Base-by-base conservation (phyloP, 2,888 invertebrate species). In the Glaucopsyche alexis region DNA sequence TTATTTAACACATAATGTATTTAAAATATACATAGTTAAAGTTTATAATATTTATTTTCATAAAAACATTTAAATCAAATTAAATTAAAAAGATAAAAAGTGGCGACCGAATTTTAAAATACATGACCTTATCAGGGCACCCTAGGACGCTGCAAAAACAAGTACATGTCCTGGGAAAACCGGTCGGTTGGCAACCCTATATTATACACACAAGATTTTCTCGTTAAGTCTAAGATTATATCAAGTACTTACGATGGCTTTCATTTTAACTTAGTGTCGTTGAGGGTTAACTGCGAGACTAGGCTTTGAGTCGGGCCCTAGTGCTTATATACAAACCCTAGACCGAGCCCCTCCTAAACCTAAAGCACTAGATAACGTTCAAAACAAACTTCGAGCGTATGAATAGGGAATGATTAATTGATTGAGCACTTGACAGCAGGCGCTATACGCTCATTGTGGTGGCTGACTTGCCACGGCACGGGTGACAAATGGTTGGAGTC, bases 191-290 rank as follows among this genome's bases (percentile, higher is more conserved):
- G n/a, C n/a, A n/a, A n/a, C n/a, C n/a, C n/a, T n/a, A n/a, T n/a
- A n/a, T n/a, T n/a, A n/a, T n/a, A n/a, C n/a, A n/a, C n/a, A n/a
- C n/a, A n/a, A n/a, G n/a, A n/a, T n/a, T n/a, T n/a, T n/a, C n/a
- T n/a, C n/a, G n/a, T n/a, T n/a, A n/a, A n/a, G n/a, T n/a, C n/a
- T n/a, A n/a, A n/a, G 4, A 29, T 29, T 29, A 13, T 50, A 45
- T 71, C 9, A 9, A 40, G 60, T 71, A 83, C 83, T 82, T 78
- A 83, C 83, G 72, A 79, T 78, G 78, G 79, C 77, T 80, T 83
- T 83, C 83, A 83, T 83, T 72, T 78, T 79, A 71, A 77, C 77
- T 60, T 60, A 49, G 77, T 72, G 77, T 75, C 71, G 74, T 74
- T 72, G 74, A 75, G 75, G 76, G 78, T 73, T 72, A 76, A 73